A percentile compares a stretch with the other conserved stretches of the same genome.
phyloP scores from a whole-genome alignment of 2,113 vertebrate genomes.

The Todiramphus chloris region DNA sequence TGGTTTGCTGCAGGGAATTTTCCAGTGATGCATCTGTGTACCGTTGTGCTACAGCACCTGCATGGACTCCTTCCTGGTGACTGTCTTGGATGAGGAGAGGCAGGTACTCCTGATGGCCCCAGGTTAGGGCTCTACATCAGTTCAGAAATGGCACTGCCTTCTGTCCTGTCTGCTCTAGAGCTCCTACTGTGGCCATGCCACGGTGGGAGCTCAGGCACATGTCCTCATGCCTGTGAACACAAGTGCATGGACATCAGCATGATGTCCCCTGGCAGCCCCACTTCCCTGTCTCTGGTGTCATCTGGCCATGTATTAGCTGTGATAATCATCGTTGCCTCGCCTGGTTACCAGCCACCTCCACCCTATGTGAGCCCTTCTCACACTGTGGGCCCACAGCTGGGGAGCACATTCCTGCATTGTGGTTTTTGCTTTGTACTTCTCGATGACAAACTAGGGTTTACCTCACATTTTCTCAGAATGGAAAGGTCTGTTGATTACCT shows the following conservation, averaged over 20 bases:
- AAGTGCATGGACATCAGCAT: background rate
- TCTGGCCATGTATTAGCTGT: accelerated
- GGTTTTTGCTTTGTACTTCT: background rate
- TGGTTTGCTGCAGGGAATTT: background rate
- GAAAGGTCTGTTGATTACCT: background rate
- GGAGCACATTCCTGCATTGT: accelerated
- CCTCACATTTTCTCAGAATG: background rate
- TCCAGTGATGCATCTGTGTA: background rate
- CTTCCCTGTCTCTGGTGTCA: background rate
- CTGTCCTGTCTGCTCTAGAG: background rate
- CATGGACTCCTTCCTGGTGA: background rate
- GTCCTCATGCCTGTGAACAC: background rate
- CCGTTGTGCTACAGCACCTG: background rate
- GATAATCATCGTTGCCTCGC: background rate
- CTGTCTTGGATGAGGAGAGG: background rate
- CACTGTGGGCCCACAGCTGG: accelerated
- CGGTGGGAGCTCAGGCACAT: background rate
- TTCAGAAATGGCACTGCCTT: background rate
- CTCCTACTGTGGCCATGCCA: accelerated
- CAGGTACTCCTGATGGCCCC: background rate
- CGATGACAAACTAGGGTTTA: background rate
- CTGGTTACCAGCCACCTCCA: background rate
- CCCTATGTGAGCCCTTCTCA: background rate
- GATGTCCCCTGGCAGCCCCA: background rate
- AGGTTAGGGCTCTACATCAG: background rate